Percentiles rank a stretch among this genome's conserved stretches.
These are phyloP conservation scores for Patella ulyssiponensis DNA, from an alignment of 2,888 invertebrate species.

Conservation along the genomic window DNA sequence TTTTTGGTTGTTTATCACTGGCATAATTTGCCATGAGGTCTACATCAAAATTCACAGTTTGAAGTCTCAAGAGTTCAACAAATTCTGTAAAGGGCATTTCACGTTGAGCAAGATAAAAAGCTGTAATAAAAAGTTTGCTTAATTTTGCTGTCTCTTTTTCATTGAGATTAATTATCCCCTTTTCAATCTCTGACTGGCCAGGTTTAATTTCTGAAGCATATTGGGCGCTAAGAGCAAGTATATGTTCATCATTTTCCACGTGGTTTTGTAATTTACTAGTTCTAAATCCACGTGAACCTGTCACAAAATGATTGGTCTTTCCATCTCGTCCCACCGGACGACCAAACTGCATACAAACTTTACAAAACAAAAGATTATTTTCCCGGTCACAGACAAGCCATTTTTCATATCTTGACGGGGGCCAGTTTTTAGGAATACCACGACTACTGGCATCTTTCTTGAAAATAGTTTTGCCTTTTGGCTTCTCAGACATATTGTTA, in stretches of 20 bases:
- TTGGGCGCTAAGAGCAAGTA: constrained; percentile 11
- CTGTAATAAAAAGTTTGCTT: neutral
- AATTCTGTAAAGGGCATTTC: constrained; percentile 12
- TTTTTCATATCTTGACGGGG: too few species aligned
- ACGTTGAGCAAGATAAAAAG: neutral
- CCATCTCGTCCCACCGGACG: neutral
- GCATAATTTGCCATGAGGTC: constrained; percentile 13
- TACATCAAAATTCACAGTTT: neutral
- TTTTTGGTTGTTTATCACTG: constrained; percentile 6
- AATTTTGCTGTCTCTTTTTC: constrained; percentile 13
- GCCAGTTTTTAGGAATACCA: too few species aligned
- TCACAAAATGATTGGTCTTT: neutral
- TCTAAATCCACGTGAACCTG: constrained; percentile 6
- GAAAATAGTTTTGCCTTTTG: too few species aligned
- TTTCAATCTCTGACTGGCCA: neutral
- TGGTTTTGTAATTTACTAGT: constrained; percentile 11
- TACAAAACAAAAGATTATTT: too few species aligned
- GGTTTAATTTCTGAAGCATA: neutral
- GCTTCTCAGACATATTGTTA: too few species aligned
- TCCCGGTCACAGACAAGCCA: too few species aligned
- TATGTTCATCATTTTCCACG: constrained; percentile 11
- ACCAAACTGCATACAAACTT: too few species aligned
- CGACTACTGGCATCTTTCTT: too few species aligned
- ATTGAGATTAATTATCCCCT: neutral
- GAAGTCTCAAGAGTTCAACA: constrained; percentile 4